Evolutionary conservation across 2,797 vertebrate genomes (phyloP).

Genomic region (Macroramphosus scolopax): DNA sequence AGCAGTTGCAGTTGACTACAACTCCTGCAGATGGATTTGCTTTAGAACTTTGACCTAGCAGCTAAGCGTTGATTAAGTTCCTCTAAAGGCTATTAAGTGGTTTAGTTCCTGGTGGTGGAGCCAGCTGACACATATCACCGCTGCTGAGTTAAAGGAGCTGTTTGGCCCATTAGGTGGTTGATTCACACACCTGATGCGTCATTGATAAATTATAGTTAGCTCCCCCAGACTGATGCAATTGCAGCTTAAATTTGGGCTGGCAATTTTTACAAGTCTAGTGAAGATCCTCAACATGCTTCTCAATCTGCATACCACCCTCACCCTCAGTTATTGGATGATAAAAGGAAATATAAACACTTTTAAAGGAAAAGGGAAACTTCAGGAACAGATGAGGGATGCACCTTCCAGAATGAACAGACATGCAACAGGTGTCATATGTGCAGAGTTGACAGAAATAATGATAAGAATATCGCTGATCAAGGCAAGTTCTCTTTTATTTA

Average conservation of each 20-base stretch:
- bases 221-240: too few relatives aligned
- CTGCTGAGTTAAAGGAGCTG: constrained; percentile 46
- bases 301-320: too few relatives aligned
- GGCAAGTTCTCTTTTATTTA: too few relatives aligned
- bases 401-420: neutral
- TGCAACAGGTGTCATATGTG: neutral
- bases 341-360: too few relatives aligned
- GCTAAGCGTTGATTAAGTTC: constrained; percentile 74
- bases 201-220: constrained; percentile 7
- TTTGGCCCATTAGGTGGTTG: constrained; percentile 43
- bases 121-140: constrained; percentile 67
- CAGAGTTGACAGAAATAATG: too few relatives aligned
- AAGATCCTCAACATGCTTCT: too few relatives aligned
- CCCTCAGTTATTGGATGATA: too few relatives aligned
- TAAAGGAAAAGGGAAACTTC: too few relatives aligned
- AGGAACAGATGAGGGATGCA: too few relatives aligned
- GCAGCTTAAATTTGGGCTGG: too few relatives aligned
- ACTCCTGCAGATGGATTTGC: constrained; percentile 67
- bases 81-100: constrained; percentile 68
- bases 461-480: too few relatives aligned
- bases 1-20: constrained; percentile 20
- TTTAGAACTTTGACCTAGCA: constrained; percentile 72
- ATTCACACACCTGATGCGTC: constrained; percentile 15
- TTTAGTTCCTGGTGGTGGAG: constrained; percentile 64
- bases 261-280: too few relatives aligned